phyloP scores from a whole-genome alignment of 2,888 invertebrate genomes.

The Perithous albicinctus region DNA sequence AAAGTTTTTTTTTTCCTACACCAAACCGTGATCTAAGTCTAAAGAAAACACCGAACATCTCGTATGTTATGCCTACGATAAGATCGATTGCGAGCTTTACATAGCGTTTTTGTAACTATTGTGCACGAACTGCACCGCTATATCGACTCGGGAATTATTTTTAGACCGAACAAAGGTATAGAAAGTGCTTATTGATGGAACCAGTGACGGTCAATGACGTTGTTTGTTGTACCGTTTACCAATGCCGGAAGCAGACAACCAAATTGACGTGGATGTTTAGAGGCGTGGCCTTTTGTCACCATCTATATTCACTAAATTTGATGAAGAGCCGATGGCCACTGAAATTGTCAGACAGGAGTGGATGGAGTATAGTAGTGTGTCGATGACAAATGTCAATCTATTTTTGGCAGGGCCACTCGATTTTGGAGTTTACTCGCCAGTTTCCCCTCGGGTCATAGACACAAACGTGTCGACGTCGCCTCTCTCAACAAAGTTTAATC shows the following conservation, averaged over 20 bases:
- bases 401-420: neutral
- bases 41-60: neutral
- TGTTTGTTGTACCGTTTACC: neutral
- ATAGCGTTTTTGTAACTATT: neutral
- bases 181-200: neutral
- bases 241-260: neutral
- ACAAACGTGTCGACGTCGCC: neutral
- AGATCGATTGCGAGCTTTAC: neutral
- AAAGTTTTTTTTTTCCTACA: too few species aligned
- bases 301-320: neutral
- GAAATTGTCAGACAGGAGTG: slow-evolving; percentile 5
- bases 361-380: neutral
- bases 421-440: neutral
- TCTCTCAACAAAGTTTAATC: too few species aligned
- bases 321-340: neutral
- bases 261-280: neutral
- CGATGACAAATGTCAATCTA: neutral
- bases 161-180: neutral
- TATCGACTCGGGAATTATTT: neutral
- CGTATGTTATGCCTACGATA: neutral
- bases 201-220: slow-evolving; percentile 1
- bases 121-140: neutral
- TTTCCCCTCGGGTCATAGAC: neutral
- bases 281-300: neutral
- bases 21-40: too few species aligned